phyloP scores from a whole-genome alignment of 1,140 invertebrate genomes.

The Bactericera cockerelli region DNA sequence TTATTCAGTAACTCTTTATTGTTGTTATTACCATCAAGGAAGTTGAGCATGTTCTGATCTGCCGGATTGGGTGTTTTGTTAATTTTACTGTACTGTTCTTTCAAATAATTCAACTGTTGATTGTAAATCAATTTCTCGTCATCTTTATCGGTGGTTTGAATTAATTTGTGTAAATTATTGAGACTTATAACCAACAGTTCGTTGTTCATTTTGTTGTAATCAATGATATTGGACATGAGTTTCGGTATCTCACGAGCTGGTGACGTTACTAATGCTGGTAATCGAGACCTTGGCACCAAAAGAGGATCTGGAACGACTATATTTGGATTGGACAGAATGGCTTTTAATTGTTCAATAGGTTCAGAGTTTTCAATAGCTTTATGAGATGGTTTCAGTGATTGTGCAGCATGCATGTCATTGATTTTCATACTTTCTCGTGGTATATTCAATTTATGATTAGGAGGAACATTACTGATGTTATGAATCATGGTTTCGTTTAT shows the following conservation, averaged over 20 bases:
- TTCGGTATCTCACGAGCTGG: slow-evolving; percentile 60
- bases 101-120: slow-evolving; percentile 20
- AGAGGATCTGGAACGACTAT: slow-evolving; percentile 62
- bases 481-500: neutral
- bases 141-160: slow-evolving; percentile 29
- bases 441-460: neutral
- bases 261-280: slow-evolving; percentile 48
- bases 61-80: neutral
- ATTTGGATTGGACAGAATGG: slow-evolving; percentile 47
- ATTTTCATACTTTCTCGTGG: neutral
- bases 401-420: neutral
- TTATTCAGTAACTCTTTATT: slow-evolving; percentile 1
- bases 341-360: slow-evolving; percentile 51
- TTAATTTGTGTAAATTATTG: slow-evolving; percentile 53
- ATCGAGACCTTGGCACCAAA: slow-evolving; percentile 53
- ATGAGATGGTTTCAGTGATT: neutral
- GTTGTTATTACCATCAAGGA: slow-evolving; percentile 1
- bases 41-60: neutral
- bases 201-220: slow-evolving; percentile 52
- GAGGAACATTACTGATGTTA: neutral
- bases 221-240: slow-evolving; percentile 35
- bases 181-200: slow-evolving; percentile 62
- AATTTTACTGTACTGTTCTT: slow-evolving; percentile 32
- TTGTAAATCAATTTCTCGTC: slow-evolving; percentile 21
- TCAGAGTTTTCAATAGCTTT: slow-evolving; percentile 26